Evolutionary conservation across 2,797 vertebrate genomes (phyloP).

Genomic region (Petrocephalus schoutedeni): DNA sequence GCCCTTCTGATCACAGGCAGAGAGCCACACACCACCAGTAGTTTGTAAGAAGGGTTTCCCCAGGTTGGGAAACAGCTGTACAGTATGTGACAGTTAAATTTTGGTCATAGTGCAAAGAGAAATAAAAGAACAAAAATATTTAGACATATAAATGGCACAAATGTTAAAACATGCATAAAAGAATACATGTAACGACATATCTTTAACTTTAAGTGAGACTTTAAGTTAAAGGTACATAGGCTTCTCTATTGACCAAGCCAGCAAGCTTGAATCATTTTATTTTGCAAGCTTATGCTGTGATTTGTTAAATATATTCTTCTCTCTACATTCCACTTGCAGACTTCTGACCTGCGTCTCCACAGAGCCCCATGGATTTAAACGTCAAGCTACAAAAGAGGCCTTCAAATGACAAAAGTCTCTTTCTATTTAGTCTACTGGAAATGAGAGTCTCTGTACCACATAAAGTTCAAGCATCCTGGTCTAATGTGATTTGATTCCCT

Average conservation of each 20-base stretch:
- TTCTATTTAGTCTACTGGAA: not conserved
- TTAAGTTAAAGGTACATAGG: not conserved
- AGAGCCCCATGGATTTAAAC: conserved; percentile 13
- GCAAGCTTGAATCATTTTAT: conserved; percentile 15
- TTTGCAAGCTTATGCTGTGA: not conserved
- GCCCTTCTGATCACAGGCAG: not conserved
- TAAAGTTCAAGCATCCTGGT: not conserved
- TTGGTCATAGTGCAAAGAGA: too few species aligned
- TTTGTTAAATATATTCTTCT: not conserved
- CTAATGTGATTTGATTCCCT: not conserved
- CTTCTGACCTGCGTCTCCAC: not conserved
- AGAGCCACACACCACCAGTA: not conserved
- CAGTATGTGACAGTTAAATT: too few species aligned
- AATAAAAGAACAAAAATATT: too few species aligned
- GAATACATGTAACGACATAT: not conserved
- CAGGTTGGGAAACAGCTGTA: too few species aligned
- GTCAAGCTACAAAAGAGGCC: not conserved
- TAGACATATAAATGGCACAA: too few species aligned
- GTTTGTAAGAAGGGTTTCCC: not conserved
- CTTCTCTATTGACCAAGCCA: not conserved
- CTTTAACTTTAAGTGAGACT: not conserved
- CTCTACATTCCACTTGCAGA: conserved; percentile 1
- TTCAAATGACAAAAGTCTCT: not conserved
- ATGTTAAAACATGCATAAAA: too few species aligned
- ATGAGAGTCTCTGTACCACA: not conserved